Evolutionary conservation across 2,888 invertebrate genomes (phyloP), one percentile per base, ranked within the genome.

Genomic region (Abrostola tripartita): DNA sequence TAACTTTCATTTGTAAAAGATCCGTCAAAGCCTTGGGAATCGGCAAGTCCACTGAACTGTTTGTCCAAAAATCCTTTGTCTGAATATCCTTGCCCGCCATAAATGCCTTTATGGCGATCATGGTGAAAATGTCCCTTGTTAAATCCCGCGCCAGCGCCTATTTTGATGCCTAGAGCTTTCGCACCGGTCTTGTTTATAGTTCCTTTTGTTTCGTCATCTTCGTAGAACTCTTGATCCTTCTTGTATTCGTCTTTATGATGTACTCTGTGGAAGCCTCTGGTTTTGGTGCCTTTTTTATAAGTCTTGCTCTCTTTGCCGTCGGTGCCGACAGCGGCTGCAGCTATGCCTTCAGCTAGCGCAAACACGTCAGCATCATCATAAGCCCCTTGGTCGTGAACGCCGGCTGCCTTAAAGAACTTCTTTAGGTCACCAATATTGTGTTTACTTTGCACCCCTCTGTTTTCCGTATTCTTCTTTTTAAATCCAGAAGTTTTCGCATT

Each of bases 181-280:
- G 92, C 93, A 0, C 95, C 95, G 72, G 92, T 88, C 83, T 94
- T 95, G 49, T 92, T 93, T 11, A 95, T 89, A 35, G 90, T 89
- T 5, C 95, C 95, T 68, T 89, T 95, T 8, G 93, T 92, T 85
- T 95, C 94, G 64, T 94, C 92, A 58, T 95, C 95, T 81, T 95
- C 95, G 77, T 95, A 96, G 86, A 95, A 95, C 64, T 94, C 89
- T 79, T 95, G 95, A 61, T 95, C 95, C 79, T 95, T 95, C 74
- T 95, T 95, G 80, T 95, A 96, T 81, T 96, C 96, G 75, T 96
- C 95, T 85, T 95, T 96, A 79, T 96, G 95, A 65, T 95, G 95
- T 0, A 95, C 92, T 72, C 92, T 93, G 76, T 95, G 95, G 81
- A 94, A 96, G 4, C 96, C 96, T 74, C 93, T 92, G 0, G 95